A percentile compares a stretch with the other conserved stretches of the same genome.
Conservation (phyloP, 1,140 invertebrate species). For the Apocrypta bakeri region DNA sequence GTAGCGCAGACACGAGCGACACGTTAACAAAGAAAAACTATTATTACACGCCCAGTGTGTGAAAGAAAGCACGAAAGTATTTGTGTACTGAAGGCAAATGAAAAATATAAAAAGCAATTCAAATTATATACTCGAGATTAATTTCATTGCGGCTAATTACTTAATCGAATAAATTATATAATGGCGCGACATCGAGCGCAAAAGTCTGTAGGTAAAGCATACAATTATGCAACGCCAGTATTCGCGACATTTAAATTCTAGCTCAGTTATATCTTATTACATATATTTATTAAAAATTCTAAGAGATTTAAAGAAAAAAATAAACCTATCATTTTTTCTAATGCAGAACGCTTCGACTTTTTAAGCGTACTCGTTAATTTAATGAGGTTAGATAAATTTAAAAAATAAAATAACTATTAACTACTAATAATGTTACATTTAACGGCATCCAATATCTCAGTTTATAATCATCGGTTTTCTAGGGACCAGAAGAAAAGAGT, state of each 20-base stretch:
- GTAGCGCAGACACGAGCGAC: not conserved
- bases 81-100: not conserved
- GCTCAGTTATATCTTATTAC: not conserved
- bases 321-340: not conserved
- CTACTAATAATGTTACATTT: not conserved
- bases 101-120: slow-evolving; percentile 31
- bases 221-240: not conserved
- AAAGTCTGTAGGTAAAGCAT: not conserved
- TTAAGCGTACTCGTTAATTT: not conserved
- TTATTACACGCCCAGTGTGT: too few species aligned
- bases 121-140: slow-evolving; percentile 18
- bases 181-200: not conserved
- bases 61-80: too few species aligned
- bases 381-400: slow-evolving; percentile 17
- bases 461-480: slow-evolving; percentile 46
- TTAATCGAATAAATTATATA: not conserved
- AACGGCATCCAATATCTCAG: not conserved
- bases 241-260: not conserved
- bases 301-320: too few species aligned
- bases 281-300: not conserved
- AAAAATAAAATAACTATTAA: not conserved
- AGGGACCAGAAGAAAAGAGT: slow-evolving; percentile 48
- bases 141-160: slow-evolving; percentile 1
- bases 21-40: not conserved
- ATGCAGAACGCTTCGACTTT: slow-evolving; percentile 23